Conservation (phyloP, 2,888 invertebrate genomes). For the Erebia ligea region DNA sequence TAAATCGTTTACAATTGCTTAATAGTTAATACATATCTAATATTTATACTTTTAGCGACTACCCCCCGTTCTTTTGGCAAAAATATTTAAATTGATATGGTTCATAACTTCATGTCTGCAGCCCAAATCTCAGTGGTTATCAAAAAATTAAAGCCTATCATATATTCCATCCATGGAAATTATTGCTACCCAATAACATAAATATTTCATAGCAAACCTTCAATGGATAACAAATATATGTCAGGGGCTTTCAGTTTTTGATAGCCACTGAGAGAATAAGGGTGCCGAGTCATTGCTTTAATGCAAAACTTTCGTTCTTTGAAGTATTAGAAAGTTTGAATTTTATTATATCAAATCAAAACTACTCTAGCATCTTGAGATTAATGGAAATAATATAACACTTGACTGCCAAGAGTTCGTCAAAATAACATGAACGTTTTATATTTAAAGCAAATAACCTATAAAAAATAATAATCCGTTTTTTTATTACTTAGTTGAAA, state of each 20-base stretch:
- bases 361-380: no score
- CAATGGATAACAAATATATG: no score
- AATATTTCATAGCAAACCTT: no score
- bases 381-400: no score
- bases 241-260: no score
- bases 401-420: not conserved
- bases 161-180: no score
- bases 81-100: constrained; percentile 10
- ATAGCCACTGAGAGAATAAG: no score
- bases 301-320: not conserved
- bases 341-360: no score
- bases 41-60: constrained; percentile 11
- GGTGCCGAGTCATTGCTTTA: not conserved
- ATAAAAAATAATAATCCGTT: not conserved
- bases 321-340: no score
- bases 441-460: not conserved
- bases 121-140: no score
- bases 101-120: not conserved
- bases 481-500: not conserved
- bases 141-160: no score
- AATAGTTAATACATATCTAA: constrained; percentile 9
- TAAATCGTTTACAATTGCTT: constrained; percentile 41
- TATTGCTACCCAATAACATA: no score
- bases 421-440: not conserved
- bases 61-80: constrained; percentile 25